Evolutionary conservation across 2,888 invertebrate genomes (phyloP).

Genomic region (Yponomeuta malinellus): DNA sequence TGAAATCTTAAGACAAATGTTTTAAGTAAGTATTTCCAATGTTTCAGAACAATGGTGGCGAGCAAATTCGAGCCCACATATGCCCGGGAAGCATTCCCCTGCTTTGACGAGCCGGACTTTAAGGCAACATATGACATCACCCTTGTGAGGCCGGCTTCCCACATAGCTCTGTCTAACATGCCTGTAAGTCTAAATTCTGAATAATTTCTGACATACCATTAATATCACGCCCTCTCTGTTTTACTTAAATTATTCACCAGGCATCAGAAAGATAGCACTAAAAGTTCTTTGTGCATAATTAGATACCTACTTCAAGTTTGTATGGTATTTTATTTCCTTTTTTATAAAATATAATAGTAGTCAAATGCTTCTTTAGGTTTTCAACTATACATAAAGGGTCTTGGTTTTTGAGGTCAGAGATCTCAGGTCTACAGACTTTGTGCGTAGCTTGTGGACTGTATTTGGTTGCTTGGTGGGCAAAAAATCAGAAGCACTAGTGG

Average conservation of each 20-base stretch:
- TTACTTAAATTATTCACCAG: not conserved
- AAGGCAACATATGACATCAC: slow-evolving; percentile 91
- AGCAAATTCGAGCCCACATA: slow-evolving; percentile 97
- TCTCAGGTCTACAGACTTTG: too few relatives aligned
- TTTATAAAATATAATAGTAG: too few relatives aligned
- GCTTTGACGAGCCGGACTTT: slow-evolving; percentile 95
- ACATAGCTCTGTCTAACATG: slow-evolving; percentile 92
- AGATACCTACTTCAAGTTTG: too few relatives aligned
- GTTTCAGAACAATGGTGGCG: slow-evolving; percentile 85
- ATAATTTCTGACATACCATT: slow-evolving; percentile 13
- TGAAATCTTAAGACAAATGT: too few relatives aligned
- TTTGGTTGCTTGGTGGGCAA: too few relatives aligned
- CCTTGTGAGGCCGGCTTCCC: slow-evolving; percentile 82
- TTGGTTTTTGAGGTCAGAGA: too few relatives aligned
- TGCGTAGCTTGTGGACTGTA: too few relatives aligned
- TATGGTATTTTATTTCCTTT: too few relatives aligned
- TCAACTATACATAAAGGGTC: too few relatives aligned
- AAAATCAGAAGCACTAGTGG: too few relatives aligned
- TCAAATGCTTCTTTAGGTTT: too few relatives aligned
- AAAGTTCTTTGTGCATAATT: not conserved
- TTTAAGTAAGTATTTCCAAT: not conserved
- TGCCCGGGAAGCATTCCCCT: slow-evolving; percentile 94
- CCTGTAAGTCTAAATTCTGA: slow-evolving; percentile 70
- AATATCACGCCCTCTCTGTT: too few relatives aligned
- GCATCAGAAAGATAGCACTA: not conserved